Evolutionary conservation across 2,113 vertebrate species (phyloP).

Genomic region (Cricetomys ansorgei): DNA sequence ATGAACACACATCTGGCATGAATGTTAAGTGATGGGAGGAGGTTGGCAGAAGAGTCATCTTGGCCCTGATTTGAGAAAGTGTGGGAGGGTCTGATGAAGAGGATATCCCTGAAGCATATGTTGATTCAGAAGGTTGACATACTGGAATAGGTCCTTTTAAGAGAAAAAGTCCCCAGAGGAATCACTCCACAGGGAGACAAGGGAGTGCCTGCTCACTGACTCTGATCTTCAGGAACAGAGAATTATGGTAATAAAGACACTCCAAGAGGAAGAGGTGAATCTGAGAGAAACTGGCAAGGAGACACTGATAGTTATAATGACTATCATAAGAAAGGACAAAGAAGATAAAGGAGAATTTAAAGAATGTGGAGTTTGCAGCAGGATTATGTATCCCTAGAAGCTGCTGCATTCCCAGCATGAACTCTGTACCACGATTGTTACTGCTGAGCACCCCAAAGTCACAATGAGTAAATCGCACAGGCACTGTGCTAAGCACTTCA

Average conservation of each 20-base stretch:
- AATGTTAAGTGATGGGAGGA: no score
- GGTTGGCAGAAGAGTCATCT: background rate
- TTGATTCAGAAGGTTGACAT: background rate
- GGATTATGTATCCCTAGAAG: background rate
- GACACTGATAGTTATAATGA: background rate
- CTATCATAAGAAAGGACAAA: background rate
- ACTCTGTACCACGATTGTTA: accelerated
- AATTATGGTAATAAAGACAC: background rate
- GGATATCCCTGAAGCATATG: background rate
- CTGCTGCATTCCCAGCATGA: background rate
- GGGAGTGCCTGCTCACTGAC: background rate
- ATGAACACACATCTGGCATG: background rate
- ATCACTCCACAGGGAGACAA: background rate
- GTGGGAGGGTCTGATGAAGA: background rate
- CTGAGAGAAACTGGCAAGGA: background rate
- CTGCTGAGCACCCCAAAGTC: background rate
- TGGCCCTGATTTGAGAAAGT: background rate
- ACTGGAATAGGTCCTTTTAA: background rate
- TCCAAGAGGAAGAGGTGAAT: background rate
- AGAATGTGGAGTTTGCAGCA: background rate
- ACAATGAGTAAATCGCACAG: background rate
- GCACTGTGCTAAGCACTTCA: background rate
- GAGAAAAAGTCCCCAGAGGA: background rate
- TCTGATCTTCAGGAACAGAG: background rate
- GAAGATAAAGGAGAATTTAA: background rate